Conservation (phyloP, 2,797 vertebrate species). For the Peromyscus nudipes region DNA sequence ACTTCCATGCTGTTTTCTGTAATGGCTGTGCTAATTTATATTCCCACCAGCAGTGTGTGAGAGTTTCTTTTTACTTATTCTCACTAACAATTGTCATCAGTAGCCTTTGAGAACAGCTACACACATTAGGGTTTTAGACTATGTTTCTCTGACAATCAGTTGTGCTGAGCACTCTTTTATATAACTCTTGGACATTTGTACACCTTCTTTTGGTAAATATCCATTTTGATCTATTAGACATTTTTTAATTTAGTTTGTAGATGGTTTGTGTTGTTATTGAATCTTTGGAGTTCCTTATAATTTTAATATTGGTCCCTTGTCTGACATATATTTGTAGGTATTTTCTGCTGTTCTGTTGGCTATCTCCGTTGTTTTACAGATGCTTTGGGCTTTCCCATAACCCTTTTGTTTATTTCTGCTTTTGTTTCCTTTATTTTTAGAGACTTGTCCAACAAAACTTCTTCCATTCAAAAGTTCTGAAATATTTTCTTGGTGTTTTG, state of each 20-base stretch:
- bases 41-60: not conserved
- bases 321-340: not conserved
- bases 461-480: not conserved
- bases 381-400: not conserved
- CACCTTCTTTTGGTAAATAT: not conserved
- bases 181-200: not conserved
- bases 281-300: not conserved
- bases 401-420: not conserved
- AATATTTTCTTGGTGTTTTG: not conserved
- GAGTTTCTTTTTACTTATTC: not conserved
- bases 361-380: not conserved
- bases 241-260: not conserved
- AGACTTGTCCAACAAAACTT: not conserved
- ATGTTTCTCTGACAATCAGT: not conserved
- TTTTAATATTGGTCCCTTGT: not conserved
- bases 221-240: not conserved
- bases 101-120: not conserved
- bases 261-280: not conserved
- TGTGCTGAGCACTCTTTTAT: not conserved
- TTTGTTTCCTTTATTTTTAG: not conserved
- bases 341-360: not conserved
- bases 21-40: not conserved
- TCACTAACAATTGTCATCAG: not conserved
- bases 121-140: not conserved
- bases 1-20: not conserved